phyloP scores from a whole-genome alignment of 2,797 vertebrate genomes.

The Karalla daura region DNA sequence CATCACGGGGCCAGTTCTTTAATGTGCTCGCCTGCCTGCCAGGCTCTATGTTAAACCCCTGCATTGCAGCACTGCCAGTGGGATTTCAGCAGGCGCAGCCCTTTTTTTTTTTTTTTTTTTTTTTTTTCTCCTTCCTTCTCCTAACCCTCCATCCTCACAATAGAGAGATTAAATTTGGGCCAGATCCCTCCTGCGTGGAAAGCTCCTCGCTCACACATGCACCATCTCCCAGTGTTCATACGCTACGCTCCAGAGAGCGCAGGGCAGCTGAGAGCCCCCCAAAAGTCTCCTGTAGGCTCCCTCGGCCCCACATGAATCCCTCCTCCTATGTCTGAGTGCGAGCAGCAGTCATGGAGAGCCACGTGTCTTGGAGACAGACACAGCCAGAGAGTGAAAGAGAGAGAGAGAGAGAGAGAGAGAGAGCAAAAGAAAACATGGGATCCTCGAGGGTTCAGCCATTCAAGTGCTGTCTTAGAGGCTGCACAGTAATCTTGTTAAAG shows the following conservation, averaged over 20 bases:
- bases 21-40: constrained; percentile 71
- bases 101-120: no score
- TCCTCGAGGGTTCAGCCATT: constrained; percentile 63
- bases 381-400: constrained; percentile 41
- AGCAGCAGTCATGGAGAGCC: constrained; percentile 64
- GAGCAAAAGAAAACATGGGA: constrained; percentile 51
- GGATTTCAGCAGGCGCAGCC: constrained; percentile 78
- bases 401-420: constrained; percentile 32
- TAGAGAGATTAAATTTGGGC: constrained; percentile 81
- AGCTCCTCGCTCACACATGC: constrained; percentile 68
- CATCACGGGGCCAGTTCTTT: constrained; percentile 56
- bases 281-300: constrained; percentile 64
- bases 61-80: constrained; percentile 85
- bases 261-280: constrained; percentile 64
- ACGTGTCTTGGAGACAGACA: constrained; percentile 77
- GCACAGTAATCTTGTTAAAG: constrained; percentile 65
- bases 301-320: constrained; percentile 40
- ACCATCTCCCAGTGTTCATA: constrained; percentile 68
- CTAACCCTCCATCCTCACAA: constrained; percentile 72
- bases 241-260: constrained; percentile 63
- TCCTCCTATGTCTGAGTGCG: constrained; percentile 38
- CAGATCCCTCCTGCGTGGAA: constrained; percentile 73
- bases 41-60: constrained; percentile 82
- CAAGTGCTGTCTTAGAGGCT: constrained; percentile 62
- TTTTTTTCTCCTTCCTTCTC: no score